Evolutionary conservation across 2,113 vertebrate genomes (phyloP).

Genomic region (Lucifuga dentata): DNA sequence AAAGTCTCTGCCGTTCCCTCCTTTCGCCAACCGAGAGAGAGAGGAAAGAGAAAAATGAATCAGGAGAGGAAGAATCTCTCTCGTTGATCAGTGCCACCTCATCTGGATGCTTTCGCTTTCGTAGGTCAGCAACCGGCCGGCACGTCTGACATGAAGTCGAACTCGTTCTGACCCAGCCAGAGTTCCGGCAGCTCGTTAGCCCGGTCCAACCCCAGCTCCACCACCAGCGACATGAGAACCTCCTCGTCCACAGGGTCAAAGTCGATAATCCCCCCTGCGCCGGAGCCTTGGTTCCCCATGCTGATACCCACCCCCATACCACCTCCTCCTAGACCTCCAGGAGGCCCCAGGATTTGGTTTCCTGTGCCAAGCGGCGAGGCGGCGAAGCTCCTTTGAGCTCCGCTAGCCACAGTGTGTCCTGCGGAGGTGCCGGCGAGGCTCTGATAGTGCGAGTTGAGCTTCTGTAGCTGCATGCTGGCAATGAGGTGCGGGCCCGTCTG

Average conservation of each 20-base stretch:
- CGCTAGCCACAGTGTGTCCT: constrained; percentile 36
- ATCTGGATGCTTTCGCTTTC: background rate
- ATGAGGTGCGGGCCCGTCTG: constrained; percentile 82
- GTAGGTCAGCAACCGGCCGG: constrained; percentile 79
- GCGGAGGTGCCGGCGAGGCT: constrained; percentile 44
- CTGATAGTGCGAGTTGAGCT: constrained; percentile 88
- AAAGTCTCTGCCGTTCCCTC: constrained; percentile 32
- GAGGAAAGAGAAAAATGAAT: constrained; percentile 33
- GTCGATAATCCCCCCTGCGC: constrained; percentile 77
- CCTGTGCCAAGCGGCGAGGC: constrained; percentile 33
- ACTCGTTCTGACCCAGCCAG: constrained; percentile 90
- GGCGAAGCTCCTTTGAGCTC: constrained; percentile 64
- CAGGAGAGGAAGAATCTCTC: constrained; percentile 20
- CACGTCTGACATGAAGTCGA: constrained; percentile 86
- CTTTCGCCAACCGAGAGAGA: constrained; percentile 34
- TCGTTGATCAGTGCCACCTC: constrained; percentile 5
- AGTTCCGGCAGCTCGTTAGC: constrained; percentile 89
- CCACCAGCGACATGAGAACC: constrained; percentile 86
- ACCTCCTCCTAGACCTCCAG: constrained; percentile 45
- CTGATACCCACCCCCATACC: constrained; percentile 47
- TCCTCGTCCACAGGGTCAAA: constrained; percentile 88
- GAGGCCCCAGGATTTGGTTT: constrained; percentile 61
- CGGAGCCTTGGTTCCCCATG: constrained; percentile 53
- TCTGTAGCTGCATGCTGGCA: constrained; percentile 88
- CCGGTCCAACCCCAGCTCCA: constrained; percentile 87